Evolutionary conservation across 2,113 vertebrate genomes (phyloP), one percentile per base, ranked within the genome.

Genomic region (Numenius arquata): DNA sequence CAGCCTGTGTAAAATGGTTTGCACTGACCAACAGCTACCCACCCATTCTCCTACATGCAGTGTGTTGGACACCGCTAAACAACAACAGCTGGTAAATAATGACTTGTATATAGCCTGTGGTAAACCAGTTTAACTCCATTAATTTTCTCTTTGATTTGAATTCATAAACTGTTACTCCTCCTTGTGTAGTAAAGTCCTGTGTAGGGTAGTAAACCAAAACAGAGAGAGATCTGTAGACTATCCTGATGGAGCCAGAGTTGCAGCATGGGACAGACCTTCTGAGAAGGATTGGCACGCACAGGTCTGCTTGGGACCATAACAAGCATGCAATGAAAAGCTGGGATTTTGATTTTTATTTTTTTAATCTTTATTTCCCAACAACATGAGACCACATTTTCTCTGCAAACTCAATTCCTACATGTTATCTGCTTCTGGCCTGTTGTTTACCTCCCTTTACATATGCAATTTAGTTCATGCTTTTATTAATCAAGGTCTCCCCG

Each of bases 401-500:
- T 27, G 1, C 20, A 72, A 47, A 70, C 9, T 41, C 25, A 21
- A 13, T 73, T 52, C 36, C 48, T 70, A 16, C 19, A 3, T 36
- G 12, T 86, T 67, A 50, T 43, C 15, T 50, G 3, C 26, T 76
- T 17, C 20, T 10, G 3, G 25, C 23, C 56, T 65, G 13, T 91
- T 95, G 95, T 95, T 97, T 93, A 91, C 70, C 2, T 21, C 78
- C 21, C 27, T 66, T 95, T 97, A 95, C 95, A 92, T 73, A n/a
- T 89, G 93, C 16, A 29, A 93, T 98, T 97, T 97, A 89, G 97
- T 98, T 97, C 96, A 97, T 95, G 93, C 92, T 91, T 95, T 95
- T 94, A 95, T 96, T 96, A 96, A 97, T 95, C n/a, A 4, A 94
- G 74, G 50, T 96, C 93, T 96, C 47, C 53, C 89, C 79, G 13